A percentile compares a stretch with the other conserved stretches of the same genome.
Conservation (phyloP, 2,888 invertebrate species). For the Pollenia angustigena region DNA sequence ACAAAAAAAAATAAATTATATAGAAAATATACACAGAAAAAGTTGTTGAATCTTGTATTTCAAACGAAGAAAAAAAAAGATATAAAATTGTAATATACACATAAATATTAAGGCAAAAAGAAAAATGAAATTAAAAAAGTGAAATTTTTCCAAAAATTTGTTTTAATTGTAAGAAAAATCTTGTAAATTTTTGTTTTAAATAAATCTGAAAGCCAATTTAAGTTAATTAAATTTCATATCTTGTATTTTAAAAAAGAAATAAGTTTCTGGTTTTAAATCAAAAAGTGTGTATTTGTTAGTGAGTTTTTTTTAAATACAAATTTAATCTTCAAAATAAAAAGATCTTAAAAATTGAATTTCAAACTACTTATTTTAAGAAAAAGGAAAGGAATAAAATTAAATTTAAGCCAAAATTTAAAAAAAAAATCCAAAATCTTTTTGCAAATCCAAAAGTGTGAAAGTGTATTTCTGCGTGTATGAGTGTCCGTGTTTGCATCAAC, state of each 20-base stretch:
- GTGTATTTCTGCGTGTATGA: conserved; percentile 1
- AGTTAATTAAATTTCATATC: not conserved
- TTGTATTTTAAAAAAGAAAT: not conserved
- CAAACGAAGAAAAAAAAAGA: conserved; percentile 38
- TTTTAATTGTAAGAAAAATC: not conserved
- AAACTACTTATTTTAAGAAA: conserved; percentile 22
- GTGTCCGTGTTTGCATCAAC: conserved; percentile 5
- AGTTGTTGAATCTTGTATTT: conserved; percentile 68
- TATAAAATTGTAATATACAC: conserved; percentile 56
- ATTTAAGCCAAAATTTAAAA: not conserved
- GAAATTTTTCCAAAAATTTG: not conserved
- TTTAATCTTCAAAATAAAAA: not conserved
- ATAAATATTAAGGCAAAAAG: conserved; percentile 32
- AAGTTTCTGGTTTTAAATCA: not conserved
- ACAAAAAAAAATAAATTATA: conserved; percentile 35
- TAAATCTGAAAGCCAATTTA: not conserved
- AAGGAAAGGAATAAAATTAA: conserved; percentile 1
- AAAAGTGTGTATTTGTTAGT: conserved; percentile 15
- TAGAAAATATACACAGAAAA: conserved; percentile 51
- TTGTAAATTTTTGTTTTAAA: not conserved
- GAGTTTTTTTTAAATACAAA: not conserved
- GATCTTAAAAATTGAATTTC: not conserved
- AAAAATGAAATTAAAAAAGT: conserved; percentile 33
- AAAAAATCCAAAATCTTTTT: not conserved
- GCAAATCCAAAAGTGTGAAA: not conserved